Conservation (phyloP, 2,888 invertebrate genomes). For the Catotricha subobsoleta region DNA sequence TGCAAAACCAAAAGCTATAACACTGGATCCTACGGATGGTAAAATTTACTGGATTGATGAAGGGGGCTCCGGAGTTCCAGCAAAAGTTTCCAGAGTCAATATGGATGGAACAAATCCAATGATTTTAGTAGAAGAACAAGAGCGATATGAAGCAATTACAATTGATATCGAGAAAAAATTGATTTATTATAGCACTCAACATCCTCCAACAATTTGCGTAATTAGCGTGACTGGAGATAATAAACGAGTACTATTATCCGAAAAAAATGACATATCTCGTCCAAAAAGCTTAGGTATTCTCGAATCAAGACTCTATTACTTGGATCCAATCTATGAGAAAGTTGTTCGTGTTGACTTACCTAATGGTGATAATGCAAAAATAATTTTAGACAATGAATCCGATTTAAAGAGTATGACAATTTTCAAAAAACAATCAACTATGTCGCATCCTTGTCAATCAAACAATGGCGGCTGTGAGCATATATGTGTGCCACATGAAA, state of each 20-base stretch:
- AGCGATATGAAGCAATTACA: constrained; percentile 66
- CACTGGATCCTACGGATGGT: constrained; percentile 83
- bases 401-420: constrained; percentile 75
- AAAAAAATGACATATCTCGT: constrained; percentile 49
- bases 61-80: constrained; percentile 74
- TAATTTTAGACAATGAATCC: constrained; percentile 66
- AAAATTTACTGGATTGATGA: constrained; percentile 93
- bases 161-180: constrained; percentile 66
- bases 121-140: constrained; percentile 50
- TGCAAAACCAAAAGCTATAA: constrained; percentile 70
- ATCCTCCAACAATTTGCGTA: constrained; percentile 49
- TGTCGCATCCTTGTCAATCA: constrained; percentile 67
- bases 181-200: constrained; percentile 74
- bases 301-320: constrained; percentile 64
- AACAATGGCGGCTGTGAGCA: constrained; percentile 90
- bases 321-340: constrained; percentile 81
- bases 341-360: constrained; percentile 70
- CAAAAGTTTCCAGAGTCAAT: constrained; percentile 76
- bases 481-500: constrained; percentile 75
- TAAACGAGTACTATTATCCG: constrained; percentile 45
- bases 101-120: constrained; percentile 80
- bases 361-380: constrained; percentile 55
- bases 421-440: constrained; percentile 64
- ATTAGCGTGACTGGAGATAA: constrained; percentile 58
- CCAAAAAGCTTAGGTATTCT: constrained; percentile 70